Evolutionary conservation across 2,113 vertebrate genomes (phyloP), one percentile per base, ranked within the genome.

Genomic region (Aptenodytes patagonicus): DNA sequence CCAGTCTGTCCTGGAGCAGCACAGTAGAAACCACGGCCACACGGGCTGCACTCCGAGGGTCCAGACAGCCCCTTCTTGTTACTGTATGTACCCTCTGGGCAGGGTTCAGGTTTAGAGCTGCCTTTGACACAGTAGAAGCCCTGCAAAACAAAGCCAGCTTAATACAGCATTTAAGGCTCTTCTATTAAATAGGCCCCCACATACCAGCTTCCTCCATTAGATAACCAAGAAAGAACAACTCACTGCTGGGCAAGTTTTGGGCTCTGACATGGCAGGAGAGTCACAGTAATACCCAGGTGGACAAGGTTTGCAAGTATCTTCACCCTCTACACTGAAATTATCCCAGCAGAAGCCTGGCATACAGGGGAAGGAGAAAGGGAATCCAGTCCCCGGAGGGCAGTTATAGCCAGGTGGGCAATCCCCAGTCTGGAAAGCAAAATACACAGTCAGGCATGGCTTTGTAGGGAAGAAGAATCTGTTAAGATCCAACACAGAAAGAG

Each of bases 321-420:
- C 98, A 58, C 68, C 64, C 54, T 98, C 98, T 8, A 87, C 36
- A 6, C 97, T 96, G n/a, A 98, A 98, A 84, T 98, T 98, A 80
- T 98, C 98, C 96, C 98, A 98, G 94, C 98, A 99, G 40, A 73
- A 98, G 31, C 99, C 99, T 28, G 98, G 79, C 73, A 89, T 84
- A 91, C 99, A 99, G 52, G 99, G 99, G 89, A 98, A 98, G 42
- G 98, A 98, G 79, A 98, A 97, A 8, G 98, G 98, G 87, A 97
- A 94, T 28, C 99, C 99, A 13, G 99, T 99, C 28, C 99, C 99
- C 2, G 8, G 31, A 22, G 99, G 99, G 86, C 99, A 99, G 57
- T 83, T 97, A 65, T 99, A 98, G 10, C 99, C 99, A 19, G 98
- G 93, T n/a, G 99, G 99, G 92, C 99, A 99, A 47, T 95, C 69